Evolutionary conservation across 2,888 invertebrate genomes (phyloP), one percentile per base, ranked within the genome.

Genomic region (Eilema depressum): DNA sequence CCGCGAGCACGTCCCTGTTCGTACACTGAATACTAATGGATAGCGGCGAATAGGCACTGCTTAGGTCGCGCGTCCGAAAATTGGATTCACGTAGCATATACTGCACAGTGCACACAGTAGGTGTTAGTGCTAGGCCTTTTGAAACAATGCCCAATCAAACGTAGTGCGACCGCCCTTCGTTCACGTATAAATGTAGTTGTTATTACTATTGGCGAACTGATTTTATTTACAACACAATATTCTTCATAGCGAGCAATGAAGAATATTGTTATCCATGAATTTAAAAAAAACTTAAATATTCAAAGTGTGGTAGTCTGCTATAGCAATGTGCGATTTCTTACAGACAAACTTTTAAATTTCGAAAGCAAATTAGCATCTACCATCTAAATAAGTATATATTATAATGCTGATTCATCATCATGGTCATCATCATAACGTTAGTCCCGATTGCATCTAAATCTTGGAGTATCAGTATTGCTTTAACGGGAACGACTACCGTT

Each of bases 91-190:
- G 86, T 87, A 83, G 88, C 88, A 89, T 86, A 85, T 86, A 85
- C 82, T 87, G 90, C 87, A 85, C 85, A 85, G 82, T 87, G 90
- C 87, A 85, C 85, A 79, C 77, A 85, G 85, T 79, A 76, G 74
- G 87, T 88, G 91, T 91, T 91, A 91, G 86, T 85, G 83, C 76
- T 79, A 74, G 75, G 78, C 77, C 75, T 75, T 72, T 78, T 84
- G 85, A 92, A 93, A 95, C 94, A 93, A 93, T 93, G 86, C 86
- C 88, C 93, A 93, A 94, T 94, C 92, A 94, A 90, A 90, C 86
- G 83, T 80, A 87, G 86, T 88, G 87, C 86, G 79, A 81, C 66
- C 69, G 62, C 69, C 66, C 56, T 66, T 59, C 4, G 11, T 59
- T 76, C 59, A 64, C 47, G 63, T 62, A 66, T 41, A 61, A 37